Evolutionary conservation across 2,888 invertebrate genomes (phyloP).

Genomic region (Chloroclysta siterata): DNA sequence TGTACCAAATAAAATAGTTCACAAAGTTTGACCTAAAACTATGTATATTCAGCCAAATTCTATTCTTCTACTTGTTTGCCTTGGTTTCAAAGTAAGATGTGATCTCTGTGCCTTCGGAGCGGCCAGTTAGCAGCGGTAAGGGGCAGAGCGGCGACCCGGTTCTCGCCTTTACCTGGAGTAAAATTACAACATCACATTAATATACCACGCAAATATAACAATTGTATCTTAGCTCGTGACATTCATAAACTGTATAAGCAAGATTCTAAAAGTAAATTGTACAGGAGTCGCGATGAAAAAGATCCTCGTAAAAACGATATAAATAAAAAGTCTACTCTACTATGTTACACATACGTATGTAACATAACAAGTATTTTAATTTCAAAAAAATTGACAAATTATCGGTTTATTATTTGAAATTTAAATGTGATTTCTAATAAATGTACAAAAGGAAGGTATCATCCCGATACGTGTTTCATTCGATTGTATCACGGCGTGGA

Average conservation of each 20-base stretch:
- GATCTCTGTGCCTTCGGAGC: slow-evolving; percentile 74
- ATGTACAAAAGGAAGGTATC: slow-evolving; percentile 75
- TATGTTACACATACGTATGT: too few relatives aligned
- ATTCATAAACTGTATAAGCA: too few relatives aligned
- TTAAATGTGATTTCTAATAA: slow-evolving; percentile 68
- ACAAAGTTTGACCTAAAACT: slow-evolving; percentile 57
- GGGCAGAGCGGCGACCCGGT: slow-evolving; percentile 65
- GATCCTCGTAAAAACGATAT: not conserved
- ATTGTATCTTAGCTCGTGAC: not conserved
- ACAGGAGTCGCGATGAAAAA: not conserved
- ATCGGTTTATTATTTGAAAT: too few relatives aligned
- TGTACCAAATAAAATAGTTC: slow-evolving; percentile 63
- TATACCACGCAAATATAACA: not conserved
- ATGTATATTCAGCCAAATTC: slow-evolving; percentile 54
- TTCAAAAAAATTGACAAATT: too few relatives aligned
- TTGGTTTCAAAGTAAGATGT: slow-evolving; percentile 50
- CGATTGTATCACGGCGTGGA: slow-evolving; percentile 72
- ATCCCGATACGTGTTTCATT: slow-evolving; percentile 66
- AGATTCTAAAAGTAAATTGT: too few relatives aligned
- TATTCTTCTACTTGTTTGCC: slow-evolving; percentile 53
- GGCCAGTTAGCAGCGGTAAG: slow-evolving; percentile 54
- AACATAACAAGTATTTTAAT: too few relatives aligned
- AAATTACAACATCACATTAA: slow-evolving; percentile 41
- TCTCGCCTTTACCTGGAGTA: slow-evolving; percentile 79
- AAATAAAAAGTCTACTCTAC: not conserved